A percentile compares a stretch with the other conserved stretches of the same genome.
Evolutionary conservation across 2,797 vertebrate species (phyloP).

Genomic region (Ctenochaetus hawaiiensis): DNA sequence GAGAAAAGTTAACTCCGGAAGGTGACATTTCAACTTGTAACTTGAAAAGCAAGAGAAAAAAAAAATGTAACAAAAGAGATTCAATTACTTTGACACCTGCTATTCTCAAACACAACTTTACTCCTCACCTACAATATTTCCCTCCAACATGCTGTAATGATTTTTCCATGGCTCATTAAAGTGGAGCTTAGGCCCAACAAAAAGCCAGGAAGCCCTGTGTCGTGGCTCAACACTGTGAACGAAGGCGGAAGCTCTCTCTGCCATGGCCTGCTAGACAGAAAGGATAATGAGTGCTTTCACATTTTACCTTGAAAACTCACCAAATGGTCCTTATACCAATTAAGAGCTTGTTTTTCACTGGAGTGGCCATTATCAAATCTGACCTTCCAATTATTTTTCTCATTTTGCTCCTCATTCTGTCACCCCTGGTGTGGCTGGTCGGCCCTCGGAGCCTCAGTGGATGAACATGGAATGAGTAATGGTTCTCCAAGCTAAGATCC

Average conservation of each 20-base stretch:
- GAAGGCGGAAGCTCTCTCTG: conserved; percentile 59
- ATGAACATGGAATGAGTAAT: conserved; percentile 78
- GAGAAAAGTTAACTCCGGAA: conserved; percentile 59
- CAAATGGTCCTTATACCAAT: conserved; percentile 83
- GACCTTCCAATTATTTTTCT: conserved; percentile 90
- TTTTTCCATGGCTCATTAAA: conserved; percentile 83
- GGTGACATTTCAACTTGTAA: conserved; percentile 49
- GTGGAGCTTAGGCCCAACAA: conserved; percentile 50
- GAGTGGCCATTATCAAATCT: conserved; percentile 87
- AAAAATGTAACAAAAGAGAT: not conserved
- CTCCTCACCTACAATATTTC: conserved; percentile 60
- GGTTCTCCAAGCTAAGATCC: conserved; percentile 61
- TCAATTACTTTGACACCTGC: conserved; percentile 58
- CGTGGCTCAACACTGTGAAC: conserved; percentile 49
- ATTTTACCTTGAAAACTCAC: conserved; percentile 85
- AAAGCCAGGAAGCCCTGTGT: conserved; percentile 54
- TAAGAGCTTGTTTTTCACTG: conserved; percentile 83
- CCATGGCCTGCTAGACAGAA: conserved; percentile 62
- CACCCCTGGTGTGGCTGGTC: conserved; percentile 69
- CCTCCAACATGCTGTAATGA: conserved; percentile 64
- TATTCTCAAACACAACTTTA: conserved; percentile 50
- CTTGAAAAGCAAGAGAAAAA: conserved; percentile 24
- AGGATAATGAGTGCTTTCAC: conserved; percentile 88
- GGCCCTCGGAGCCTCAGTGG: conserved; percentile 62
- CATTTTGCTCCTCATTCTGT: conserved; percentile 82